Conservation (phyloP, 2,888 invertebrate species). For the Cheilosia scutellata region DNA sequence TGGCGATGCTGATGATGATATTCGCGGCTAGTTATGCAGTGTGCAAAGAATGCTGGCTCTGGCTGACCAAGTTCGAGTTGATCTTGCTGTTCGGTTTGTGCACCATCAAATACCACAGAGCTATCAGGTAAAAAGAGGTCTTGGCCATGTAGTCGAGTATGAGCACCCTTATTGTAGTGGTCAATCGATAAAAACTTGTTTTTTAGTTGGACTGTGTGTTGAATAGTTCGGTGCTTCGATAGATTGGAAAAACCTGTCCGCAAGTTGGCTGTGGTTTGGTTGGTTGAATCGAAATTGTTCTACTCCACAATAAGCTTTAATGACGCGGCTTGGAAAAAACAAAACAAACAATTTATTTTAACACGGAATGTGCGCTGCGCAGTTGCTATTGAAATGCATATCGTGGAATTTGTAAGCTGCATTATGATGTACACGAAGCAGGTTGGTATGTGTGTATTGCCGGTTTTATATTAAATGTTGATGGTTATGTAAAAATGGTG, state of each 20-base stretch:
- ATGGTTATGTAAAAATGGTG: no score
- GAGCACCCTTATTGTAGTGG: slow-evolving; percentile 21
- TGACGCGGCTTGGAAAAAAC: slow-evolving; percentile 31
- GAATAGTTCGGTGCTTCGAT: slow-evolving; percentile 22
- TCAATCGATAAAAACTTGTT: slow-evolving; percentile 49
- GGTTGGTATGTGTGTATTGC: no score
- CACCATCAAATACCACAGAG: slow-evolving; percentile 19
- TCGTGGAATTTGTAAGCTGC: slow-evolving; percentile 3
- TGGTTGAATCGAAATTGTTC: slow-evolving; percentile 27
- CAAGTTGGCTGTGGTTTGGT: background rate
- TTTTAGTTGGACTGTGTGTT: slow-evolving; percentile 19
- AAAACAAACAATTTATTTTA: slow-evolving; percentile 48
- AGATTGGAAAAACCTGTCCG: slow-evolving; percentile 50
- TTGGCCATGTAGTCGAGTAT: slow-evolving; percentile 45
- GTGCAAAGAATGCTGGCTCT: slow-evolving; percentile 47
- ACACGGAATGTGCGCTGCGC: slow-evolving; percentile 55
- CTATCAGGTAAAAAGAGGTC: slow-evolving; percentile 35
- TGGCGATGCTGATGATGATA: slow-evolving; percentile 15
- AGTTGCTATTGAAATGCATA: slow-evolving; percentile 3
- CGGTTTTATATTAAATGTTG: no score
- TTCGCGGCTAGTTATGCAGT: slow-evolving; percentile 40
- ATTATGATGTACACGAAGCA: no score
- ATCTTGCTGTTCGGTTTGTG: slow-evolving; percentile 37
- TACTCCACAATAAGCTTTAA: slow-evolving; percentile 9
- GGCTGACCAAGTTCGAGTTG: slow-evolving; percentile 42